phyloP scores from a whole-genome alignment of 2,888 invertebrate genomes.

The Steinernema hermaphroditum region DNA sequence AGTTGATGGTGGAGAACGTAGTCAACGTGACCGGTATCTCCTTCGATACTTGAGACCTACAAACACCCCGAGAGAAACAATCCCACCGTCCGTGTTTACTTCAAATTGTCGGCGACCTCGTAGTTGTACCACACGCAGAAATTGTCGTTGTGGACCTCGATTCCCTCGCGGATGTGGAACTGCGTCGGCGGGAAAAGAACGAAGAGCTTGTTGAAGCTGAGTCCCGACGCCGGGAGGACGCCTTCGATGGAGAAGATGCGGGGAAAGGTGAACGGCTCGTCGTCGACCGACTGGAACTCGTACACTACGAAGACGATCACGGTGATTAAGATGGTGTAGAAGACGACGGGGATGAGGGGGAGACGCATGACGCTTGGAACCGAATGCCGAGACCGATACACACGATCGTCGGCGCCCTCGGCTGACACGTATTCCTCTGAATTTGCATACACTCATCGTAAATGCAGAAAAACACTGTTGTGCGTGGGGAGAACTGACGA shows the following conservation, averaged over 20 bases:
- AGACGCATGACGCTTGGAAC: neutral
- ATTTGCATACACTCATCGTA: neutral
- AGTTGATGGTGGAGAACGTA: constrained; percentile 17
- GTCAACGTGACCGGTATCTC: neutral
- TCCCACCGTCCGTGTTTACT: neutral
- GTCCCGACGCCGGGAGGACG: neutral
- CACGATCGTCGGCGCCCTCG: too few relatives aligned
- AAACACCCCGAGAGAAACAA: neutral
- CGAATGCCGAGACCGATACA: too few relatives aligned
- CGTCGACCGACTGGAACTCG: neutral
- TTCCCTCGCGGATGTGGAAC: neutral
- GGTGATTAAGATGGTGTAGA: constrained; percentile 1
- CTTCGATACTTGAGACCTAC: neutral
- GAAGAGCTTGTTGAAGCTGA: constrained; percentile 6
- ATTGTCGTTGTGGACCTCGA: constrained; percentile 9
- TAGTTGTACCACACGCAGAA: constrained; percentile 21
- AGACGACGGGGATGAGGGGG: neutral
- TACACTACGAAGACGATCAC: constrained; percentile 20
- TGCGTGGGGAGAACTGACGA: too few relatives aligned
- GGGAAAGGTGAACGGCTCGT: neutral
- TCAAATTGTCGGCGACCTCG: neutral
- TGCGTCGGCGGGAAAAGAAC: neutral
- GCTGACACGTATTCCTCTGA: neutral
- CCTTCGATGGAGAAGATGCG: neutral
- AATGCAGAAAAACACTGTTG: constrained; percentile 14